These are phyloP conservation scores for Phyllostomus hastatus DNA, from an alignment of 2,113 vertebrate genomes.

Conservation along the genomic window DNA sequence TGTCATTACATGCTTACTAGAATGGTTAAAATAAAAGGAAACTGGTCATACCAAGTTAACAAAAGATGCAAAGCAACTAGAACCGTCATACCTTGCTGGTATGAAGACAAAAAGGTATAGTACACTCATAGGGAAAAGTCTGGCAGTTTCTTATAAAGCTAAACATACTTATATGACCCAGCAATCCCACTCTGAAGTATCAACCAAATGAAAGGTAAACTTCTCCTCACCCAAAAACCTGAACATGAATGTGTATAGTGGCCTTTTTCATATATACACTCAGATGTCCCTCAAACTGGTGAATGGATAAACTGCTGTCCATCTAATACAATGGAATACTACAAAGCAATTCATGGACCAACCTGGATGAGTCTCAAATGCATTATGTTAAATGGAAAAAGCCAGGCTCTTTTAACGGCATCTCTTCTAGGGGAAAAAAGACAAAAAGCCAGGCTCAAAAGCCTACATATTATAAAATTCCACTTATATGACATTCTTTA, in stretches of 20 bases:
- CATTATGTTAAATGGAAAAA: background rate
- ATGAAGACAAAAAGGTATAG: background rate
- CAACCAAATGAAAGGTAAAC: background rate
- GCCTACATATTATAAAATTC: background rate
- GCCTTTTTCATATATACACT: background rate
- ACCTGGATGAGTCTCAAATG: background rate
- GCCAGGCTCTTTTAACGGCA: background rate
- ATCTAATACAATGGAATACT: background rate
- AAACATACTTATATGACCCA: background rate
- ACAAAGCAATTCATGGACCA: background rate
- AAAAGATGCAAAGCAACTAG: background rate
- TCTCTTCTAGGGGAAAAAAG: background rate
- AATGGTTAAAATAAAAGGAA: slow-evolving; percentile 27
- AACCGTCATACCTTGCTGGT: background rate
- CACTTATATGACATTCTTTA: background rate
- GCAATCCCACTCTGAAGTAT: background rate
- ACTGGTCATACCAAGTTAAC: background rate
- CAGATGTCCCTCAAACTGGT: background rate
- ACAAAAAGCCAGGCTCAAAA: background rate
- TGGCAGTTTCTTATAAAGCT: background rate
- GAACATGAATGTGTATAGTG: background rate
- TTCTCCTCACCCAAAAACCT: background rate
- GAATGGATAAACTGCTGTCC: background rate
- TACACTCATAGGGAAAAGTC: background rate
- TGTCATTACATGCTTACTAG: background rate